These are phyloP conservation scores for Galagoides demidoff DNA, from an alignment of 2,797 vertebrate species.

Conservation along the genomic window DNA sequence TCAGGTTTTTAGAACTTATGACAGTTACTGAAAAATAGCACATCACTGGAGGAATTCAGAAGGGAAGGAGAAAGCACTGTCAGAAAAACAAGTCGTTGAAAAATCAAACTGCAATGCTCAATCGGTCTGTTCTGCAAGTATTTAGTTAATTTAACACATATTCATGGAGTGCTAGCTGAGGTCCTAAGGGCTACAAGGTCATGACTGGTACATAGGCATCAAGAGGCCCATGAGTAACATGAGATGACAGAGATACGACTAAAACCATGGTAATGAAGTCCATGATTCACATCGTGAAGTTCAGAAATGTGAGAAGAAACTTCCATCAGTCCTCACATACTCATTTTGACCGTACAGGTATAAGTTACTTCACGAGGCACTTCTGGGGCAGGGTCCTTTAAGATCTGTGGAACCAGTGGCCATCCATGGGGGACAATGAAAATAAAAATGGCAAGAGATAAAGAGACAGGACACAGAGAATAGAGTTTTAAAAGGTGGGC, in stretches of 20 bases:
- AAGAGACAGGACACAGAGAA: no score
- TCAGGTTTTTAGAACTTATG: neutral
- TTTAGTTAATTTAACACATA: neutral
- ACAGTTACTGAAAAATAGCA: neutral
- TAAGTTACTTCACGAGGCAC: neutral
- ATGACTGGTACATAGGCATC: no score
- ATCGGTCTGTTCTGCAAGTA: neutral
- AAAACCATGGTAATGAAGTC: neutral
- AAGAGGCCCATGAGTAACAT: neutral
- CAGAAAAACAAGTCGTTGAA: neutral
- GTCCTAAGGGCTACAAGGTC: rapidly evolving
- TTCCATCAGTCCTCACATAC: neutral
- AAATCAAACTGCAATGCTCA: neutral
- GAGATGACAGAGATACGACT: neutral
- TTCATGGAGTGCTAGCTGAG: neutral
- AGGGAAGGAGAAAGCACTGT: neutral
- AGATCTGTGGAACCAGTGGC: no score
- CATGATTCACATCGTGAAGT: neutral
- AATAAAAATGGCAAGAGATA: no score
- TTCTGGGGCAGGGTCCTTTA: no score
- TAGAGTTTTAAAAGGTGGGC: no score
- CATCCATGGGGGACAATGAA: no score
- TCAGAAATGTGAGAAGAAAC: neutral
- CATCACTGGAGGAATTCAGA: neutral
- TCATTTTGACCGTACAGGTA: neutral